Evolutionary conservation across 2,113 vertebrate species (phyloP).

Genomic region (rat (Rattus norvegicus)): DNA sequence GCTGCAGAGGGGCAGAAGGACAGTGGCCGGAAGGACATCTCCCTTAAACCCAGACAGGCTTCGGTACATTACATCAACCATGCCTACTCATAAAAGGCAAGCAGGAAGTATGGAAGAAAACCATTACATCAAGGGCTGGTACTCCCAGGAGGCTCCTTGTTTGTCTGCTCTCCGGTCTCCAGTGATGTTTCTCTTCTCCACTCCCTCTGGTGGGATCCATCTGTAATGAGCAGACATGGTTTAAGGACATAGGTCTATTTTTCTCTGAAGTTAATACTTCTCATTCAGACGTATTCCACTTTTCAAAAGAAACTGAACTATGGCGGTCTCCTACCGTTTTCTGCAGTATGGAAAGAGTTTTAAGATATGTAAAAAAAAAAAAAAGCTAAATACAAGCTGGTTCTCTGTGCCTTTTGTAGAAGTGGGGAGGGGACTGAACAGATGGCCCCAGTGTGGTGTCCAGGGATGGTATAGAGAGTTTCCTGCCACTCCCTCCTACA

Average conservation of each 20-base stretch:
- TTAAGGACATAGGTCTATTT: slow-evolving; percentile 27
- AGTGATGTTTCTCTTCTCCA: neutral
- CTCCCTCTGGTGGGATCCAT: slow-evolving; percentile 43
- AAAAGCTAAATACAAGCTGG: neutral
- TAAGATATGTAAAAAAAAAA: slow-evolving; percentile 57
- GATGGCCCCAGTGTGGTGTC: neutral
- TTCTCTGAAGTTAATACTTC: slow-evolving; percentile 69
- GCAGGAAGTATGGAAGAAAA: slow-evolving; percentile 43
- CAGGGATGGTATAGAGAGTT: neutral
- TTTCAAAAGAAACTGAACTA: slow-evolving; percentile 59
- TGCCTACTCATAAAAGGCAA: slow-evolving; percentile 10
- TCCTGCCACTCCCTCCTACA: neutral
- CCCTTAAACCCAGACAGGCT: neutral
- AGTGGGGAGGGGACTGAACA: neutral
- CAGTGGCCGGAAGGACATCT: neutral
- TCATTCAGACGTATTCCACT: slow-evolving; percentile 37
- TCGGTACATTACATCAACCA: neutral
- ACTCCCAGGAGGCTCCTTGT: neutral
- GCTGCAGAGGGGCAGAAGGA: neutral
- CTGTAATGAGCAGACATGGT: slow-evolving; percentile 64
- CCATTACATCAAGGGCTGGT: neutral
- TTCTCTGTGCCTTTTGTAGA: neutral
- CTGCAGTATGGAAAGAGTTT: slow-evolving; percentile 60
- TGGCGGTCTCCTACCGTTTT: slow-evolving; percentile 55
- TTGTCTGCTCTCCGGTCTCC: slow-evolving; percentile 8